Evolutionary conservation across 2,113 vertebrate species (phyloP).

Genomic region (Hyaena hyaena): DNA sequence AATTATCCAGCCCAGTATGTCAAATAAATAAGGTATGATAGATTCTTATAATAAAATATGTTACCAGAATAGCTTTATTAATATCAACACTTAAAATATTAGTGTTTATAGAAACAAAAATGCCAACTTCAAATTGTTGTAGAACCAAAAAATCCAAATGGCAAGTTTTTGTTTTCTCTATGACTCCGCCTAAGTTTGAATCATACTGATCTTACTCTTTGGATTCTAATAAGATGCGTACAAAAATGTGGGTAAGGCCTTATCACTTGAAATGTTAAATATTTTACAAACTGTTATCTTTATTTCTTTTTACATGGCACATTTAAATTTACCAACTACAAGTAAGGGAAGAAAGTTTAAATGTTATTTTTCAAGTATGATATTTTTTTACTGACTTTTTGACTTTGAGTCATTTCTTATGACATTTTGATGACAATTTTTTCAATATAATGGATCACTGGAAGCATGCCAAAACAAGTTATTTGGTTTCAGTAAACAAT

Average conservation of each 20-base stretch:
- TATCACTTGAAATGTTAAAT: not conserved
- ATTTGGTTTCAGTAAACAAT: conserved; percentile 74
- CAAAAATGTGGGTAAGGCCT: not conserved
- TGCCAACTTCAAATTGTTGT: not conserved
- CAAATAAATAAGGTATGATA: not conserved
- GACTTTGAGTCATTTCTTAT: conserved; percentile 50
- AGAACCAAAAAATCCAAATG: not conserved
- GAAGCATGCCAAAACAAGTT: conserved; percentile 19
- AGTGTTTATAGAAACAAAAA: not conserved
- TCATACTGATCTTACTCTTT: not conserved
- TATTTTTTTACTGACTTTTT: conserved; percentile 56
- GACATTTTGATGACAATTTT: conserved; percentile 71
- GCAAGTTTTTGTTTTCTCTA: not conserved
- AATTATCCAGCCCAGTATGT: not conserved
- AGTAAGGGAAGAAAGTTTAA: not conserved
- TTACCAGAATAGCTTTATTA: conserved; percentile 13
- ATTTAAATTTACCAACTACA: not conserved
- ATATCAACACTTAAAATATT: conserved; percentile 13
- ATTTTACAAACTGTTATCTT: not conserved
- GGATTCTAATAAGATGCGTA: not conserved
- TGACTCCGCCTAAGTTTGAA: not conserved
- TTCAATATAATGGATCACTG: conserved; percentile 72
- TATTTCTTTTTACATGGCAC: not conserved
- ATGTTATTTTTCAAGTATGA: conserved; percentile 23
- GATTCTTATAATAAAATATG: not conserved